Evolutionary conservation across 37 sponge, comb jelly and placozoan species (phyloP).

Genomic region (Theonella swinhoei): DNA sequence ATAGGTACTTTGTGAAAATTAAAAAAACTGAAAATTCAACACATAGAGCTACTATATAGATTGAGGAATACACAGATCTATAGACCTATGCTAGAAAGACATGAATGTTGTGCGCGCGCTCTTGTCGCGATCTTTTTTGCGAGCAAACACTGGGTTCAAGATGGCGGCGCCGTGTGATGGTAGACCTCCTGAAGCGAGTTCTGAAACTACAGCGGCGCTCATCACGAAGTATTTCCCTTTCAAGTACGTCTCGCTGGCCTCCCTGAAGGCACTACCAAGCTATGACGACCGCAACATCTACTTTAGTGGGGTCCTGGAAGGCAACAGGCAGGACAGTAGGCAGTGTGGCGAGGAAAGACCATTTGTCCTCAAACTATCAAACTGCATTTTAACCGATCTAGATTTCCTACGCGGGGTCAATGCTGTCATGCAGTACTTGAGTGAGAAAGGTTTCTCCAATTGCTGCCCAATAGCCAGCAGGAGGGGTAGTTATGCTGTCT

Average conservation of each 20-base stretch:
- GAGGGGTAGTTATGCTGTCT: conserved; percentile 1
- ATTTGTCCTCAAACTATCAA: conserved; percentile 29
- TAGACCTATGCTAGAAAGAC: no score
- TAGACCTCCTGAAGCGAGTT: conserved; percentile 13
- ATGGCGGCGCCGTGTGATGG: no score
- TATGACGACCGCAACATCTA: conserved; percentile 46
- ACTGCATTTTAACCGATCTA: background rate
- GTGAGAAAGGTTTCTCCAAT: conserved; percentile 28
- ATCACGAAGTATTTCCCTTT: conserved; percentile 24
- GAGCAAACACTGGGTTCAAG: no score
- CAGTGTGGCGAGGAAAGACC: background rate
- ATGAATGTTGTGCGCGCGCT: no score
- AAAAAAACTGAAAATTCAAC: no score
- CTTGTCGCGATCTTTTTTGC: no score
- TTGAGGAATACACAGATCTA: no score
- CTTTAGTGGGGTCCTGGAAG: conserved; percentile 16
- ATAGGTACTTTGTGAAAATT: no score
- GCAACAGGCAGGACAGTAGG: no score
- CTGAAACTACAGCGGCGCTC: background rate
- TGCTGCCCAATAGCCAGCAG: conserved; percentile 1
- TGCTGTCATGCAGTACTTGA: conserved; percentile 52
- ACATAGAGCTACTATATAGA: no score
- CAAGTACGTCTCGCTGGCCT: background rate
- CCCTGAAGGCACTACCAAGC: conserved; percentile 24
- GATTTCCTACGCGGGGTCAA: background rate